Base-by-base conservation (phyloP, 2,797 vertebrate genomes). In the Tiaroga cobitis region DNA sequence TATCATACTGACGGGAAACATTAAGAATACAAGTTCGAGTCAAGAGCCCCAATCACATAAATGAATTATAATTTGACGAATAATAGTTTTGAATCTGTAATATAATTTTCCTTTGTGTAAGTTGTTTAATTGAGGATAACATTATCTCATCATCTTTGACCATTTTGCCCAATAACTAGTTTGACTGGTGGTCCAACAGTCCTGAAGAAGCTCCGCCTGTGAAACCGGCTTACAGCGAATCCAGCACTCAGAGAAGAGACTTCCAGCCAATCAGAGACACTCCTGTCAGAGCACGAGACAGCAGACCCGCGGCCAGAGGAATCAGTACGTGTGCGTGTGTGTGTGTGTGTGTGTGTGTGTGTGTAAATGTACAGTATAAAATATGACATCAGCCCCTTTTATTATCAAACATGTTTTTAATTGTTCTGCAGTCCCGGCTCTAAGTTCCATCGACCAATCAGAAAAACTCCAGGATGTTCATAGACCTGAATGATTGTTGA, bases 211-310 rank as follows among this genome's bases (percentile, higher is more conserved):
- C 61, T 16, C 3, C 19, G 19, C 16, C 7, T 26, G 32, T 11
- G 19, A 82, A 70, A 34, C 21, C 82, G 5, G 54, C 29, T 0
- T 89, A 90, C 77, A 86, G 87, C 68, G 81, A 46, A 34, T 85
- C 87, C 83, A 90, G 79, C 84, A 83, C 85, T 39, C 89, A 90
- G 84, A 88, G 89, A 68, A 54, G 10, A 3, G 89, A 89, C 67
- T 89, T 82, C 83, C 87, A 82, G 73, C 43, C 76, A n/a, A 49
- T 70, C 65, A 63, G 51, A 29, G 1, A 67, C 51, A 9, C 18
- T 59, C 63, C 76, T 39, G 8, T 41, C 78, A 82, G 80, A 37
- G 51, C 72, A 37, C 82, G 26, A 79, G 21, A 59, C 34, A 79
- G 69, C 65, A 86, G 82, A 65, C 2, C 80, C n/a, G n/a, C 83